These are phyloP conservation scores for Diacarnus erythraeanus DNA, from an alignment of 37 sponge, comb jelly and placozoan genomes.

Conservation along the genomic window DNA sequence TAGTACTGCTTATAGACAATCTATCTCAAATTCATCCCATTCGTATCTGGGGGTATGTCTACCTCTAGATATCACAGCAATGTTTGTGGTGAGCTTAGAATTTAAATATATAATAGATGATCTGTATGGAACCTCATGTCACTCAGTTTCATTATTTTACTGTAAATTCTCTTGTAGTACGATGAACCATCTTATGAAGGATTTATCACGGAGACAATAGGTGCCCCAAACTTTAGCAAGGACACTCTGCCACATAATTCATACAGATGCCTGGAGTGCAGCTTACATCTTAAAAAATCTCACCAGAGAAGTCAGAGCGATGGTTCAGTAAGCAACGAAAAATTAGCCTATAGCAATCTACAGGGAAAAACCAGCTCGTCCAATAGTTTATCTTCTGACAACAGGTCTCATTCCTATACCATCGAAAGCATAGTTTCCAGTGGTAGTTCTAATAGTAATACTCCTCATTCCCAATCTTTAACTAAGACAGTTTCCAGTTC, in stretches of 20 bases:
- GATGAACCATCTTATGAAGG: constrained; percentile 17
- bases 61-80: constrained; percentile 16
- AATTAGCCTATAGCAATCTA: neutral
- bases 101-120: neutral
- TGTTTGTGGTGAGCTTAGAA: constrained; percentile 32
- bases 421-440: neutral
- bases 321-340: constrained; percentile 4
- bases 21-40: neutral
- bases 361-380: neutral
- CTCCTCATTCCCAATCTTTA: neutral
- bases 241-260: constrained; percentile 25
- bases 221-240: constrained; percentile 15
- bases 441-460: neutral
- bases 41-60: constrained; percentile 32
- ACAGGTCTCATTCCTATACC: constrained; percentile 7
- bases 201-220: neutral
- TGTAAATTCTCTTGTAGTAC: constrained; percentile 16
- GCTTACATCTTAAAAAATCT: constrained; percentile 10
- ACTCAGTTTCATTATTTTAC: too few relatives aligned
- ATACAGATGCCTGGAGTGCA: constrained; percentile 37
- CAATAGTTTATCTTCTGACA: neutral
- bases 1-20: too few relatives aligned
- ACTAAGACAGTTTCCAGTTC: constrained; percentile 7
- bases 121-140: neutral
- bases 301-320: constrained; percentile 7